Percentiles rank a stretch among this genome's conserved stretches.
Evolutionary conservation across 2,797 vertebrate species (phyloP).

Genomic region (Rhynchotus rufescens): DNA sequence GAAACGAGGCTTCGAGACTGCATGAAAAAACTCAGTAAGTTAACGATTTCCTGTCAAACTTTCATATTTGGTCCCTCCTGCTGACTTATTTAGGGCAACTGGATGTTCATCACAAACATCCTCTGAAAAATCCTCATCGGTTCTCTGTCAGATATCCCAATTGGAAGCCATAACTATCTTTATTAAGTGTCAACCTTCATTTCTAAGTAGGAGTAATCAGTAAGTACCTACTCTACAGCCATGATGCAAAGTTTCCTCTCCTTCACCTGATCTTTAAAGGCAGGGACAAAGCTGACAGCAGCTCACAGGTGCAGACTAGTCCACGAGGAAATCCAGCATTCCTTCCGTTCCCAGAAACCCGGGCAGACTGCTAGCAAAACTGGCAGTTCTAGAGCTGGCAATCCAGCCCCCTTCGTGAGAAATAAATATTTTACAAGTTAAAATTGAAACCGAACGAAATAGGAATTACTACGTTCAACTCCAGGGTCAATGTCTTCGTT

Average conservation of each 20-base stretch:
- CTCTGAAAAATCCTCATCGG: not conserved
- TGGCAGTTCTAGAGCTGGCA: not conserved
- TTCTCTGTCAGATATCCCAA: not conserved
- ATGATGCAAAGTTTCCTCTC: not conserved
- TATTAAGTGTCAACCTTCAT: not conserved
- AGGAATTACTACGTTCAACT: not conserved
- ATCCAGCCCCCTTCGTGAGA: not conserved
- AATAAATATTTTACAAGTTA: not conserved
- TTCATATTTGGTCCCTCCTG: not conserved
- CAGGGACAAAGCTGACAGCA: not conserved
- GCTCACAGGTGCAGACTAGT: not conserved
- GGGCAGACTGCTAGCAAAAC: not conserved
- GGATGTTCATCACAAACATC: accelerated
- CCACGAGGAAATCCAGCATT: not conserved
- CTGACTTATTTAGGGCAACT: not conserved
- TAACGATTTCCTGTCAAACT: not conserved
- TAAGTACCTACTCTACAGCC: not conserved
- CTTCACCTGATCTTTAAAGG: not conserved
- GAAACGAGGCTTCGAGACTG: conserved; percentile 94
- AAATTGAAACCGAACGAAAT: not conserved
- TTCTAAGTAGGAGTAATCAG: not conserved
- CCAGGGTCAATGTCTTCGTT: not conserved
- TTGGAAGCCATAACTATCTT: not conserved
- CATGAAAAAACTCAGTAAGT: conserved; percentile 99
- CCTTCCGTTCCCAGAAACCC: not conserved